Evolutionary conservation across 2,888 invertebrate species (phyloP).

Genomic region (Ischnura elegans): DNA sequence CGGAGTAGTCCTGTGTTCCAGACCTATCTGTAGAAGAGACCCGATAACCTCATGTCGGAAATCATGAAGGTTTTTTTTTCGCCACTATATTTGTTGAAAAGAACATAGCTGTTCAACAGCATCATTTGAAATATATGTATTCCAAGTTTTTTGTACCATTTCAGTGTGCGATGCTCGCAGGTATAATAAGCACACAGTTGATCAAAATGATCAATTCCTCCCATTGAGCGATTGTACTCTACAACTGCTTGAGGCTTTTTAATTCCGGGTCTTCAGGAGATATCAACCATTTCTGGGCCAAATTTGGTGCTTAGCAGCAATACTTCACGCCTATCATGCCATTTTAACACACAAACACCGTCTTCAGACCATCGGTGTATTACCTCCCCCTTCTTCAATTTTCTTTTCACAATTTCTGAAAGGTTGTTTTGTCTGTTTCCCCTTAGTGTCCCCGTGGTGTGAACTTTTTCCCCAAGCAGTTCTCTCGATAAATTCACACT

Average conservation of each 20-base stretch:
- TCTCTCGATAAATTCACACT: not conserved
- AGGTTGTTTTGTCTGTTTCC: not conserved
- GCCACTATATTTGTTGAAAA: not conserved
- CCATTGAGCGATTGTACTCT: not conserved
- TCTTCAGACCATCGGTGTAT: not conserved
- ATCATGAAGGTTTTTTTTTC: not conserved
- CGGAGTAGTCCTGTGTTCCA: not conserved
- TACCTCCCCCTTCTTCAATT: not conserved
- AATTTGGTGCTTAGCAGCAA: not conserved
- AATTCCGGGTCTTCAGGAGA: not conserved
- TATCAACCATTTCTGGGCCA: not conserved
- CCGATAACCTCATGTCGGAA: not conserved
- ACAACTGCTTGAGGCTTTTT: not conserved
- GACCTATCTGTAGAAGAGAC: not conserved
- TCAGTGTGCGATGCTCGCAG: not conserved
- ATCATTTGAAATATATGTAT: not conserved
- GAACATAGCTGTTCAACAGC: not conserved
- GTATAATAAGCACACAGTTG: not conserved
- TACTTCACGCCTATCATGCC: not conserved
- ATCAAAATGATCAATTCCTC: not conserved
- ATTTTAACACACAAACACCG: not conserved
- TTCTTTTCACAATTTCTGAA: not conserved
- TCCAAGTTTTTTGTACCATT: slow-evolving; percentile 7
- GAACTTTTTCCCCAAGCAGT: not conserved
- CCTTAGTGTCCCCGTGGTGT: slow-evolving; percentile 29